These are phyloP conservation scores for Propithecus coquereli DNA, from an alignment of 2,113 vertebrate species.

Conservation along the genomic window DNA sequence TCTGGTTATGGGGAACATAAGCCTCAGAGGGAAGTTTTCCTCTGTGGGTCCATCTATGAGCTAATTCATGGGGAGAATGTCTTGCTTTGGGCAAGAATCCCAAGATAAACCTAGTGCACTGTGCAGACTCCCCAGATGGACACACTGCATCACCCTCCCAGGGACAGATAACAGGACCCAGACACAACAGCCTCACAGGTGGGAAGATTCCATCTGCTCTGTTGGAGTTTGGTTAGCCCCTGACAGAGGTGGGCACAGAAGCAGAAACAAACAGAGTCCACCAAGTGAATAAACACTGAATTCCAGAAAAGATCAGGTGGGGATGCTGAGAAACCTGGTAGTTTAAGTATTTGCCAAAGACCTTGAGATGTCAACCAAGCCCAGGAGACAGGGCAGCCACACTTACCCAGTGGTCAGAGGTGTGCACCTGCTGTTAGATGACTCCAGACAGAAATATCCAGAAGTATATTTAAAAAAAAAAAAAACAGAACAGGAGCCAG, in stretches of 20 bases:
- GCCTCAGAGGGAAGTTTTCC: background rate
- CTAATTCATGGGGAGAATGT: background rate
- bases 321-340: background rate
- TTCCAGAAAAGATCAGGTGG: background rate
- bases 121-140: background rate
- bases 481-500: background rate
- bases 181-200: background rate
- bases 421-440: background rate
- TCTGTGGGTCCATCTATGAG: background rate
- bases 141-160: background rate
- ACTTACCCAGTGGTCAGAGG: background rate
- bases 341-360: background rate
- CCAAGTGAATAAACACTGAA: background rate
- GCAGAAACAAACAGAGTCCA: background rate
- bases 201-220: background rate
- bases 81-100: background rate
- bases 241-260: background rate
- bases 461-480: background rate
- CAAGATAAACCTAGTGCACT: background rate
- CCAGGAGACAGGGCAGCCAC: background rate
- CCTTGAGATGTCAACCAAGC: background rate
- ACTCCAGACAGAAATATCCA: background rate
- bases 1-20: accelerated
- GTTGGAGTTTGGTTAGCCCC: background rate
- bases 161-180: accelerated